Conservation (phyloP, 2,113 vertebrate genomes). For the Chaetops frenatus region DNA sequence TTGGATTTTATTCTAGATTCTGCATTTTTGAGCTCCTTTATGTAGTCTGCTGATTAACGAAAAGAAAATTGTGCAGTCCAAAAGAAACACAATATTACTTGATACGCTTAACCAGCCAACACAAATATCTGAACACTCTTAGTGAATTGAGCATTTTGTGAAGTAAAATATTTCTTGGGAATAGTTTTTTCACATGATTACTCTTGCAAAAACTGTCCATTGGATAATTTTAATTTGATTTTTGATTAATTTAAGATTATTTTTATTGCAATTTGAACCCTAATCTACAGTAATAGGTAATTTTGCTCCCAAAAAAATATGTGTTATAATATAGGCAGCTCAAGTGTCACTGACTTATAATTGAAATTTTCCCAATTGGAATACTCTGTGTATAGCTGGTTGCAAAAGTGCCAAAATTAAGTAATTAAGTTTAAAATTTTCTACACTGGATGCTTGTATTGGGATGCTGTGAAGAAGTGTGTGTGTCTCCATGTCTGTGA, state of each 20-base stretch:
- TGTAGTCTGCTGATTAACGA: not conserved
- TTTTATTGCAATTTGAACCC: not conserved
- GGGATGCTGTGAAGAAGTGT: not conserved
- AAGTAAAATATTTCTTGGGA: not conserved
- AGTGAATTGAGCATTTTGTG: not conserved
- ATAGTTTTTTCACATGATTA: not conserved
- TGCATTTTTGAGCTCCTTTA: not conserved
- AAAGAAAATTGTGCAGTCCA: not conserved
- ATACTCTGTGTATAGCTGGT: not conserved
- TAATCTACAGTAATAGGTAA: not conserved
- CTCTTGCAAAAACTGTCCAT: not conserved
- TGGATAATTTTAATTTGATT: not conserved
- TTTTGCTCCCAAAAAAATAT: not conserved
- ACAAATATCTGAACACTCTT: not conserved
- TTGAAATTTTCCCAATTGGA: not conserved
- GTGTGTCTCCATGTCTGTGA: not conserved
- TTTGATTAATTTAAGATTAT: slow-evolving; percentile 6
- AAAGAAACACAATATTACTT: not conserved
- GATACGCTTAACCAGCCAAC: not conserved
- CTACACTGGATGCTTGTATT: not conserved
- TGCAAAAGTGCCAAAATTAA: not conserved
- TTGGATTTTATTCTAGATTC: not conserved
- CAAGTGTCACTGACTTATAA: not conserved
- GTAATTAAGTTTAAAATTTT: not conserved
- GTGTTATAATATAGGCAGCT: not conserved